These are phyloP conservation scores for Tetramorium alpestre DNA, from an alignment of 1,140 invertebrate species.

Conservation along the genomic window DNA sequence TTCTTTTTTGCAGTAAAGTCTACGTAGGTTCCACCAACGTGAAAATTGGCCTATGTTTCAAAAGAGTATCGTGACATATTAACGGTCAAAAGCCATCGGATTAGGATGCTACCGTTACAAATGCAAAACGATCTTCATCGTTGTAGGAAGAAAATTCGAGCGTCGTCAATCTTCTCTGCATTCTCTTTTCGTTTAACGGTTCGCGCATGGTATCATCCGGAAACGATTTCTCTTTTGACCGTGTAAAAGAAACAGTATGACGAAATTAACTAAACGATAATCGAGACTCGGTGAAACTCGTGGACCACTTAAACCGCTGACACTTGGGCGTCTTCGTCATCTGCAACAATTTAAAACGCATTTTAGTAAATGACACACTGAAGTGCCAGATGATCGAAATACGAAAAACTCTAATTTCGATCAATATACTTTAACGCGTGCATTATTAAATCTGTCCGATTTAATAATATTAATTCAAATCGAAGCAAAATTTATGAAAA, in stretches of 20 bases:
- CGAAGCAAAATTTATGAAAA: background rate
- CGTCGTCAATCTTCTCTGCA: background rate
- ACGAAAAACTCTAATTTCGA: conserved; percentile 33
- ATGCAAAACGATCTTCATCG: background rate
- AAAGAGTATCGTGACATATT: background rate
- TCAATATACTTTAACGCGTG: background rate
- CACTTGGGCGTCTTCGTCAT: conserved; percentile 89
- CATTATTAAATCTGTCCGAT: background rate
- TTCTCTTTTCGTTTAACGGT: background rate
- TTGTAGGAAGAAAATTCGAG: background rate
- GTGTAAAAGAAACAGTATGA: background rate
- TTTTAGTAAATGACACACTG: conserved; percentile 26
- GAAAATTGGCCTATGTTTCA: background rate
- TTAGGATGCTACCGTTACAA: background rate
- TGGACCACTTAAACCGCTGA: conserved; percentile 86
- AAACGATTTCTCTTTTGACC: conserved; percentile 29
- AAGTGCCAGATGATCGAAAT: background rate
- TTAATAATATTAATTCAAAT: background rate
- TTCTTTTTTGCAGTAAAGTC: background rate
- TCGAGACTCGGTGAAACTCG: conserved; percentile 53
- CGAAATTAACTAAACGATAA: conserved; percentile 28
- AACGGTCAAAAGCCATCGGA: background rate
- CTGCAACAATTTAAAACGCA: conserved; percentile 81
- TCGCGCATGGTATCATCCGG: background rate
- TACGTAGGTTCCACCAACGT: conserved; percentile 2